A percentile compares a stretch with the other conserved stretches of the same genome.
These are phyloP conservation scores for Papilio demoleus DNA, from an alignment of 2,888 invertebrate species.

Conservation along the genomic window DNA sequence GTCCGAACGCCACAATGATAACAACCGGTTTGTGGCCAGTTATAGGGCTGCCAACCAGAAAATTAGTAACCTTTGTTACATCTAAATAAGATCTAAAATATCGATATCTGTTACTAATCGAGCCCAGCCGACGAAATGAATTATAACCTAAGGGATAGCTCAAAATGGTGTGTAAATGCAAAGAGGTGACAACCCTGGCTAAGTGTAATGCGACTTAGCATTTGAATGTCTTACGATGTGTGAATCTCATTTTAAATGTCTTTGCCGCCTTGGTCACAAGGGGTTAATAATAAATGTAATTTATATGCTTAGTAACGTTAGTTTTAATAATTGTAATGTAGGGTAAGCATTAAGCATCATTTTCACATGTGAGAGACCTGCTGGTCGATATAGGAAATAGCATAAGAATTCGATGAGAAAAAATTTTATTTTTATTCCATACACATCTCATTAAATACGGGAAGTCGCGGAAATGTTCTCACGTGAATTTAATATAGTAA, in stretches of 20 bases:
- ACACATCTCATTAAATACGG: slow-evolving; percentile 4
- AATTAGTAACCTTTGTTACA: neutral
- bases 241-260: slow-evolving; percentile 30
- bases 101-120: too few species aligned
- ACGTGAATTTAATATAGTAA: neutral
- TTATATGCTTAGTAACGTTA: too few species aligned
- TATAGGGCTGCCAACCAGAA: neutral
- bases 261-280: slow-evolving; percentile 1
- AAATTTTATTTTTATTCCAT: slow-evolving; percentile 9
- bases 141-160: too few species aligned
- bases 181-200: neutral
- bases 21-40: slow-evolving; percentile 35
- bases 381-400: neutral
- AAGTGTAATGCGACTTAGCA: slow-evolving; percentile 30
- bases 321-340: too few species aligned
- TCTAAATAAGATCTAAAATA: too few species aligned
- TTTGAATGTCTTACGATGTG: slow-evolving; percentile 30
- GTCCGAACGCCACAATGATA: slow-evolving; percentile 33
- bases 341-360: too few species aligned
- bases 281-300: neutral
- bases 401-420: neutral
- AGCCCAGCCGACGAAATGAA: neutral
- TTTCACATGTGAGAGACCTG: too few species aligned
- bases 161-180: neutral
- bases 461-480: neutral